Evolutionary conservation across 2,113 vertebrate genomes (phyloP).

Genomic region (Athene cunicularia): DNA sequence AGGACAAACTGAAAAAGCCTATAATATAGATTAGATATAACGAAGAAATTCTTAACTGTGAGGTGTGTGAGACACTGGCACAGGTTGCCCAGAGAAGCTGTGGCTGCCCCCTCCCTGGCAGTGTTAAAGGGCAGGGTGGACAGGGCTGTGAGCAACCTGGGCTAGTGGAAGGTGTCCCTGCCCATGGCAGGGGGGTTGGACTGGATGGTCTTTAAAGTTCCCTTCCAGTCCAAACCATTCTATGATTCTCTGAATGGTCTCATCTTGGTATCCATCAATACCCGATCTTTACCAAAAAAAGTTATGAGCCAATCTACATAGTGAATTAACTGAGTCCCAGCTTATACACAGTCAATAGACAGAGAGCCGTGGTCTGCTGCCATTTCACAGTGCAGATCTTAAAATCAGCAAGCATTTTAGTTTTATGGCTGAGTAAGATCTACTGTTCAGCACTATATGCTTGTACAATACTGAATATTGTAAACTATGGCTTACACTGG

Average conservation of each 20-base stretch:
- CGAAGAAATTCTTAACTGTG: no score
- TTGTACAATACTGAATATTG: background rate
- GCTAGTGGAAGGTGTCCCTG: no score
- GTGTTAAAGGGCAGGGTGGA: no score
- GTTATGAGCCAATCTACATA: background rate
- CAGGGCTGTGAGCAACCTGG: no score
- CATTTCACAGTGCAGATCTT: background rate
- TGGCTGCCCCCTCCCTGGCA: no score
- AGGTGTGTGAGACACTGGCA: no score
- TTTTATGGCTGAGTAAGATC: constrained; percentile 24
- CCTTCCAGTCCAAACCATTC: no score
- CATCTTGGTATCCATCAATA: background rate
- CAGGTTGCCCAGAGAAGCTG: no score
- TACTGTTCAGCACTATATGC: background rate
- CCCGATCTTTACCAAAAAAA: constrained; percentile 21
- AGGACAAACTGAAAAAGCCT: no score
- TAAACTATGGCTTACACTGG: background rate
- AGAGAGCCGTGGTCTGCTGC: constrained; percentile 1
- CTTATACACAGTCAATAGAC: background rate
- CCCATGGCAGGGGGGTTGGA: no score
- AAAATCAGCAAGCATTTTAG: constrained; percentile 26
- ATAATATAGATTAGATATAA: no score
- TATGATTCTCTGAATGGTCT: background rate
- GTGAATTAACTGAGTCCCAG: constrained; percentile 15
- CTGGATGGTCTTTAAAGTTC: no score